These are phyloP conservation scores for Empis stercorea DNA, from an alignment of 2,888 invertebrate genomes.

Conservation along the genomic window DNA sequence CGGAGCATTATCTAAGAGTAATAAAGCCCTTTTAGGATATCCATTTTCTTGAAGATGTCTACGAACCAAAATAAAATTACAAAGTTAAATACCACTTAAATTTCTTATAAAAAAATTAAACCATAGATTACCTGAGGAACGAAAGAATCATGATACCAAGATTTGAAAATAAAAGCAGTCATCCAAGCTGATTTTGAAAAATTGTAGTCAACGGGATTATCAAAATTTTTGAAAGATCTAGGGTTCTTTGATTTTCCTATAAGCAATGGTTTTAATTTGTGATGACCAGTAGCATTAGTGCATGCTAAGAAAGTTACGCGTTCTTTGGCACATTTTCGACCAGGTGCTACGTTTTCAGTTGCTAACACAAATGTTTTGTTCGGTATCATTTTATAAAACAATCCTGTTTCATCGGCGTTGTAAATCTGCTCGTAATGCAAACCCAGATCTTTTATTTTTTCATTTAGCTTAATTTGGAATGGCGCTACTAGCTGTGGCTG, in stretches of 20 bases:
- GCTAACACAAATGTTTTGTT: constrained; percentile 6
- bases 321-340: constrained; percentile 10
- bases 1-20: no score
- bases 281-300: constrained; percentile 14
- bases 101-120: no score
- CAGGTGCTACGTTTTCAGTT: constrained; percentile 3
- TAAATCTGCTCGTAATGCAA: constrained; percentile 11
- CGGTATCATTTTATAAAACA: constrained; percentile 13
- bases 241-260: no score
- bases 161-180: constrained; percentile 12
- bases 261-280: constrained; percentile 15
- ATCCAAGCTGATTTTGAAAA: constrained; percentile 11
- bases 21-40: no score
- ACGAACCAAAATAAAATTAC: no score
- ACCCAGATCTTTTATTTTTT: constrained; percentile 2
- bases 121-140: constrained; percentile 11
- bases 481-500: constrained; percentile 1
- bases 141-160: constrained; percentile 14
- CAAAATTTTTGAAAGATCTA: constrained; percentile 10
- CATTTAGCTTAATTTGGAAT: constrained; percentile 3
- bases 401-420: constrained; percentile 11
- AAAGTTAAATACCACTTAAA: no score
- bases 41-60: no score
- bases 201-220: constrained; percentile 10
- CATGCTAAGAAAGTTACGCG: constrained; percentile 14